phyloP scores from a whole-genome alignment of 1,140 invertebrate species.

The Drosophila sechellia region DNA sequence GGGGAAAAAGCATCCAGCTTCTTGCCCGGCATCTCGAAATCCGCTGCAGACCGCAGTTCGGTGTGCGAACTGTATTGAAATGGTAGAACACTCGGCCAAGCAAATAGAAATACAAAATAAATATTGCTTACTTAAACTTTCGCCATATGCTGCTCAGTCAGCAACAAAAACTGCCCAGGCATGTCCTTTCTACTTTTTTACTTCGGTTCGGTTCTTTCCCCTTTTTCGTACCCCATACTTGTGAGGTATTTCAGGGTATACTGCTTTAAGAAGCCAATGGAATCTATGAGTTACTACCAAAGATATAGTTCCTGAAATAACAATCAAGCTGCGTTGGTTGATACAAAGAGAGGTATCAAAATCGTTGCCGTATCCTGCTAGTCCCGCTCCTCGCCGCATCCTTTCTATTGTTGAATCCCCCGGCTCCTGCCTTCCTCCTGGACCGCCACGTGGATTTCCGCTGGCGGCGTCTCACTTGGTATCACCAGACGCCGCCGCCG shows the following conservation, averaged over 20 bases:
- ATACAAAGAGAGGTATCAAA: slow-evolving; percentile 9
- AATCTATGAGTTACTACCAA: neutral
- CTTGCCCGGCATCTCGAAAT: slow-evolving; percentile 12
- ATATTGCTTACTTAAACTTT: slow-evolving; percentile 81
- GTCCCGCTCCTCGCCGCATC: slow-evolving; percentile 4
- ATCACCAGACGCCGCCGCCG: slow-evolving; percentile 58
- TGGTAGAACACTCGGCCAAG: slow-evolving; percentile 56
- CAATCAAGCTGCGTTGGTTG: too few relatives aligned
- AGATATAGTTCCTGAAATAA: neutral
- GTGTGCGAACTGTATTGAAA: slow-evolving; percentile 38
- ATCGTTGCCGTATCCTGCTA: slow-evolving; percentile 3
- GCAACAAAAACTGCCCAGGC: slow-evolving; percentile 72
- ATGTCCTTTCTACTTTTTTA: slow-evolving; percentile 57
- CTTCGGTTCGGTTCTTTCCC: slow-evolving; percentile 13
- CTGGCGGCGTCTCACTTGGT: slow-evolving; percentile 63
- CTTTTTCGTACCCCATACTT: slow-evolving; percentile 11
- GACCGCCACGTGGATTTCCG: slow-evolving; percentile 70
- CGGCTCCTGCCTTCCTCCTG: slow-evolving; percentile 43
- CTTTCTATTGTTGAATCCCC: slow-evolving; percentile 21
- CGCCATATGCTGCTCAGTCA: slow-evolving; percentile 75
- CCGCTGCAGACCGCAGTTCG: slow-evolving; percentile 45
- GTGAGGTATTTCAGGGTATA: slow-evolving; percentile 1
- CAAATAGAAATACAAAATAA: slow-evolving; percentile 66
- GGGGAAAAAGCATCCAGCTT: slow-evolving; percentile 18
- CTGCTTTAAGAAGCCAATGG: neutral